Evolutionary conservation across 2,888 invertebrate species (phyloP).

Genomic region (Meteorus cinctellus): DNA sequence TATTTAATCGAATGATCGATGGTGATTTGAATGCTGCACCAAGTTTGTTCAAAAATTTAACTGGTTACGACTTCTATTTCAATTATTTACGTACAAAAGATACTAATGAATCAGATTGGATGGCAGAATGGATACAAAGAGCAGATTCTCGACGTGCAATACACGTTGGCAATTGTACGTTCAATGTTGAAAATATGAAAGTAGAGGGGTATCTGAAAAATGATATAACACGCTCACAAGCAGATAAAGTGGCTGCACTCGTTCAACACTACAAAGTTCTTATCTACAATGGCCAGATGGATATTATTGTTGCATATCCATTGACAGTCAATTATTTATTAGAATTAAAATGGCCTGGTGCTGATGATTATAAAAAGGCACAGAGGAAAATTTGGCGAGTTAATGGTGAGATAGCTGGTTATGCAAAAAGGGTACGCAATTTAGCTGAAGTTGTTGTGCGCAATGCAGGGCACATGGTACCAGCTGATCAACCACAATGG

Average conservation of each 20-base stretch:
- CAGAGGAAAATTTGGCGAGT: slow-evolving; percentile 72
- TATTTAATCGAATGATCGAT: slow-evolving; percentile 83
- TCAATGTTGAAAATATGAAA: slow-evolving; percentile 76
- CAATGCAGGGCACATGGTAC: slow-evolving; percentile 75
- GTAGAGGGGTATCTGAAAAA: slow-evolving; percentile 83
- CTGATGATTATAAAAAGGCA: slow-evolving; percentile 71
- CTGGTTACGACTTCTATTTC: slow-evolving; percentile 85
- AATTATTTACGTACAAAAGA: slow-evolving; percentile 82
- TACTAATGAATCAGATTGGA: slow-evolving; percentile 74
- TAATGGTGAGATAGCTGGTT: slow-evolving; percentile 71
- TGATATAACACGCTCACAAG: slow-evolving; percentile 89
- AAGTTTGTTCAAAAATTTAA: slow-evolving; percentile 82
- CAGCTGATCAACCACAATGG: slow-evolving; percentile 74
- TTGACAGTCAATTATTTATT: slow-evolving; percentile 86
- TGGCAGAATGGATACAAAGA: slow-evolving; percentile 79
- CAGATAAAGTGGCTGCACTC: slow-evolving; percentile 82
- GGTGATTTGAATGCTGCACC: slow-evolving; percentile 78
- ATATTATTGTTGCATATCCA: slow-evolving; percentile 93
- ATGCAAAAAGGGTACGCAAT: slow-evolving; percentile 68
- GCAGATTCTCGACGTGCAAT: slow-evolving; percentile 81
- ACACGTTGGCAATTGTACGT: slow-evolving; percentile 88
- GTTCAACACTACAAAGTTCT: slow-evolving; percentile 82
- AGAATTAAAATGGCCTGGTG: slow-evolving; percentile 73
- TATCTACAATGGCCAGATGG: slow-evolving; percentile 92
- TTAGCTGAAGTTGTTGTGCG: slow-evolving; percentile 72